Conservation (phyloP, 2,797 vertebrate species). For the Jordanella pulchra region DNA sequence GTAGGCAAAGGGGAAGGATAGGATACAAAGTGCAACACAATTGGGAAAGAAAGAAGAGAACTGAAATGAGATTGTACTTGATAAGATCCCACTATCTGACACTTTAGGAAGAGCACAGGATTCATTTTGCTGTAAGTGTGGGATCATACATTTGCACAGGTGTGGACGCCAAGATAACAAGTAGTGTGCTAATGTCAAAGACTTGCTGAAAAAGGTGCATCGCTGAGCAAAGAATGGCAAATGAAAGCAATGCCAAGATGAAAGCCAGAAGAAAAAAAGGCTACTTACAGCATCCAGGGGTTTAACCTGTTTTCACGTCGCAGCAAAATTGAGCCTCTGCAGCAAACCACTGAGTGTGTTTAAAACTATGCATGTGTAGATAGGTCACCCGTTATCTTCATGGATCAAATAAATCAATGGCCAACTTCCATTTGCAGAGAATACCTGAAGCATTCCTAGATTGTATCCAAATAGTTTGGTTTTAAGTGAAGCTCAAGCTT, state of each 20-base stretch:
- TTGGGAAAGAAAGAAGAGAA: not conserved
- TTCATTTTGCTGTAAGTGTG: slow-evolving; percentile 34
- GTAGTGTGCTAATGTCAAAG: slow-evolving; percentile 49
- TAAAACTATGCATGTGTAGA: slow-evolving; percentile 27
- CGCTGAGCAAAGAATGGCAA: slow-evolving; percentile 47
- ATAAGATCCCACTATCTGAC: slow-evolving; percentile 29
- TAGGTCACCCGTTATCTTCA: slow-evolving; percentile 51
- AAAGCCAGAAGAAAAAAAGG: slow-evolving; percentile 56
- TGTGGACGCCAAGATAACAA: slow-evolving; percentile 50
- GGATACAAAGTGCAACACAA: slow-evolving; percentile 13
- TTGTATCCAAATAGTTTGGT: slow-evolving; percentile 18
- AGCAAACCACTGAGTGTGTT: slow-evolving; percentile 52
- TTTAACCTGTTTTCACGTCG: slow-evolving; percentile 39
- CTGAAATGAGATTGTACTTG: slow-evolving; percentile 29
- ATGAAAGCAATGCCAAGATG: slow-evolving; percentile 62
- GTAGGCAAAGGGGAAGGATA: slow-evolving; percentile 4
- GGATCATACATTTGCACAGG: slow-evolving; percentile 41
- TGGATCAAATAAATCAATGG: slow-evolving; percentile 63
- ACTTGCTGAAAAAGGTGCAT: slow-evolving; percentile 48
- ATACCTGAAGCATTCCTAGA: slow-evolving; percentile 21
- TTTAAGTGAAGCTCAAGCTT: slow-evolving; percentile 3
- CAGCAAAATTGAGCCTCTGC: slow-evolving; percentile 59
- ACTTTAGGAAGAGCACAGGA: slow-evolving; percentile 27
- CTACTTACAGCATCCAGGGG: slow-evolving; percentile 14
- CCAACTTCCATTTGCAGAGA: slow-evolving; percentile 14